A percentile compares a stretch with the other conserved stretches of the same genome.
Conservation (phyloP, 2,797 vertebrate genomes). For the Ptychadena robeensis region DNA sequence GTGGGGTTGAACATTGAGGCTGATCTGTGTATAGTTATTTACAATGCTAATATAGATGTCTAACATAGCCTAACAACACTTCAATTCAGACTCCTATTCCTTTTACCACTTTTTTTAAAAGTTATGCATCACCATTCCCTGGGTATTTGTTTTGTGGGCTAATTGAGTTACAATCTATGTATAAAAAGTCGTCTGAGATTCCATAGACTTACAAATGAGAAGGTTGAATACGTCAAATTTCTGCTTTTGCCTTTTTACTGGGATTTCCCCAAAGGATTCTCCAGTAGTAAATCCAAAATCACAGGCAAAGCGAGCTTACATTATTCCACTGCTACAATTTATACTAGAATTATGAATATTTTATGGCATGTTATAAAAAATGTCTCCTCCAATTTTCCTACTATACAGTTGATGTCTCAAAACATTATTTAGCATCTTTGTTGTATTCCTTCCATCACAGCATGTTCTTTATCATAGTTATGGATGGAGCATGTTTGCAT, state of each 20-base stretch:
- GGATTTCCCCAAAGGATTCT: neutral
- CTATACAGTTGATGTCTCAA: neutral
- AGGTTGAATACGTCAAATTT: neutral
- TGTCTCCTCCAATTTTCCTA: slow-evolving; percentile 1
- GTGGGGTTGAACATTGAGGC: no score
- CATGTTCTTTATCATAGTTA: slow-evolving; percentile 31
- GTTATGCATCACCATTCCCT: neutral
- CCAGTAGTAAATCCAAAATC: neutral
- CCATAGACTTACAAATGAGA: neutral
- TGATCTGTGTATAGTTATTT: no score
- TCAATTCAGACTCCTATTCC: no score
- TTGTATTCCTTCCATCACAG: neutral
- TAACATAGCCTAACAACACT: no score
- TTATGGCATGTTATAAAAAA: slow-evolving; percentile 7
- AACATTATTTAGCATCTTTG: slow-evolving; percentile 24
- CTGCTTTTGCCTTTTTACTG: neutral
- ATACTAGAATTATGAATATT: slow-evolving; percentile 24
- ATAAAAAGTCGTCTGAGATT: neutral
- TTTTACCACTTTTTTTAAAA: no score
- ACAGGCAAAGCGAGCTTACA: neutral
- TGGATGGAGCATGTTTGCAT: slow-evolving; percentile 7
- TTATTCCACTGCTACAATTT: neutral
- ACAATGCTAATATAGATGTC: no score
- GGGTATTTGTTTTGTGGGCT: neutral
- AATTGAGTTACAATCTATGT: neutral